A percentile compares a stretch with the other conserved stretches of the same genome.
Evolutionary conservation across 1,140 invertebrate genomes (phyloP).

Genomic region (Drosophila dunni): DNA sequence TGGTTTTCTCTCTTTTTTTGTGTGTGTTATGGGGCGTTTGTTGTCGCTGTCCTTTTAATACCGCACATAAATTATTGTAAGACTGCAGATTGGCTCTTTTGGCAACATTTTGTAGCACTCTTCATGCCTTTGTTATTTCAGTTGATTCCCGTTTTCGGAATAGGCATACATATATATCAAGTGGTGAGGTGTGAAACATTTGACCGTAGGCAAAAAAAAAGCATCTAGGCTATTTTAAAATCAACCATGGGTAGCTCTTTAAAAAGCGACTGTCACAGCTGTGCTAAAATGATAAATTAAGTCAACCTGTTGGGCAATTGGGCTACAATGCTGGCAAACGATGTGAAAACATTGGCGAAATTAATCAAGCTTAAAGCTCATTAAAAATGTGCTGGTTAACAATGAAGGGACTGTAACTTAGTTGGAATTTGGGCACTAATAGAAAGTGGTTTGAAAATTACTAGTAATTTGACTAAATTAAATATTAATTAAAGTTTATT

Average conservation of each 20-base stretch:
- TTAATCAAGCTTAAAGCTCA: slow-evolving; percentile 22
- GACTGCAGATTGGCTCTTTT: slow-evolving; percentile 79
- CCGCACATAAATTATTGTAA: slow-evolving; percentile 82
- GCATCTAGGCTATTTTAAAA: slow-evolving; percentile 2
- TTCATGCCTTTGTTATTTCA: slow-evolving; percentile 11
- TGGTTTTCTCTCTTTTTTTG: slow-evolving; percentile 34
- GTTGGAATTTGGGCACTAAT: not conserved
- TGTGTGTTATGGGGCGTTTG: slow-evolving; percentile 42
- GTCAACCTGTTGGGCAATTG: slow-evolving; percentile 26
- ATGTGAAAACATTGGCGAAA: not conserved
- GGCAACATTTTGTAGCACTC: slow-evolving; percentile 67
- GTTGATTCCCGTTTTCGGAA: slow-evolving; percentile 1
- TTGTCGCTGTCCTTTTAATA: slow-evolving; percentile 81
- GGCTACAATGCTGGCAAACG: slow-evolving; percentile 3
- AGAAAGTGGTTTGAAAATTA: no score
- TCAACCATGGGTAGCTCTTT: slow-evolving; percentile 24
- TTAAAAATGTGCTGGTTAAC: slow-evolving; percentile 10
- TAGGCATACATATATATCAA: slow-evolving; percentile 63
- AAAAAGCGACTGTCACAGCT: slow-evolving; percentile 18
- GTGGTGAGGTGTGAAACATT: slow-evolving; percentile 64
- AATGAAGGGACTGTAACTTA: not conserved
- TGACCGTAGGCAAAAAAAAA: slow-evolving; percentile 42
- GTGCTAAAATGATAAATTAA: slow-evolving; percentile 32
- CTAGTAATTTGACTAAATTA: no score
- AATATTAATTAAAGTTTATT: no score